Percentiles rank a stretch among this genome's conserved stretches.
These are phyloP conservation scores for Scaptomyza polygonia DNA, from an alignment of 2,888 invertebrate genomes.

Conservation along the genomic window DNA sequence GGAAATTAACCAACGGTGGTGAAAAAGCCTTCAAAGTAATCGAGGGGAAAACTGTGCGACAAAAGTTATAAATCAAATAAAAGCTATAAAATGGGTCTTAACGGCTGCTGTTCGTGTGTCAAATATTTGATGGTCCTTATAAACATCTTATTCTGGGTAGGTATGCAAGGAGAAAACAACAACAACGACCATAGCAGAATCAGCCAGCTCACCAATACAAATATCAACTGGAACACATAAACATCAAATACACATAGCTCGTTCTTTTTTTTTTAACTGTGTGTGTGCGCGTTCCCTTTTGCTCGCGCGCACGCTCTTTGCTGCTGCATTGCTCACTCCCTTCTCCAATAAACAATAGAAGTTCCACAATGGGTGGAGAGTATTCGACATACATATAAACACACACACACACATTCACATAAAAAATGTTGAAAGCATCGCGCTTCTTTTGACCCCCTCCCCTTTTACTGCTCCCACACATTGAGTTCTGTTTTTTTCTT, in stretches of 20 bases:
- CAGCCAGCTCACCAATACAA: slow-evolving; percentile 39
- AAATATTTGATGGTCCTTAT: slow-evolving; percentile 84
- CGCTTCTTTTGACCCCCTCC: slow-evolving; percentile 12
- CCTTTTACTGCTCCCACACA: slow-evolving; percentile 43
- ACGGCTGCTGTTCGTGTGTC: slow-evolving; percentile 83
- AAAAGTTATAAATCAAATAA: slow-evolving; percentile 31
- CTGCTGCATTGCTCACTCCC: slow-evolving; percentile 42
- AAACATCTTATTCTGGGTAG: slow-evolving; percentile 84
- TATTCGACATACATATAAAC: slow-evolving; percentile 40
- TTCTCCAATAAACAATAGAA: slow-evolving; percentile 68
- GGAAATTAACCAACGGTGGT: slow-evolving; percentile 54
- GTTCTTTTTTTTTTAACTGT: slow-evolving; percentile 23
- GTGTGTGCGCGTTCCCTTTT: slow-evolving; percentile 54
- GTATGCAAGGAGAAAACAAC: slow-evolving; percentile 54
- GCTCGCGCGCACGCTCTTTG: slow-evolving; percentile 64
- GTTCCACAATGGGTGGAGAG: slow-evolving; percentile 52
- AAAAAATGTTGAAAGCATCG: slow-evolving; percentile 43
- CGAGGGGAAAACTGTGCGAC: slow-evolving; percentile 20
- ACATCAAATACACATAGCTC: slow-evolving; percentile 25
- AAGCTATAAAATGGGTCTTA: slow-evolving; percentile 81
- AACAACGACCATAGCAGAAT: slow-evolving; percentile 36
- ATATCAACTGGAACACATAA: slow-evolving; percentile 60
- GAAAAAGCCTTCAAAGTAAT: slow-evolving; percentile 30
- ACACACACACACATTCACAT: slow-evolving; percentile 13
- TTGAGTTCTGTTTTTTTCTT: slow-evolving; percentile 55